These are phyloP conservation scores for Chinchilla lanigera DNA, from an alignment of 2,113 vertebrate species.

Conservation along the genomic window DNA sequence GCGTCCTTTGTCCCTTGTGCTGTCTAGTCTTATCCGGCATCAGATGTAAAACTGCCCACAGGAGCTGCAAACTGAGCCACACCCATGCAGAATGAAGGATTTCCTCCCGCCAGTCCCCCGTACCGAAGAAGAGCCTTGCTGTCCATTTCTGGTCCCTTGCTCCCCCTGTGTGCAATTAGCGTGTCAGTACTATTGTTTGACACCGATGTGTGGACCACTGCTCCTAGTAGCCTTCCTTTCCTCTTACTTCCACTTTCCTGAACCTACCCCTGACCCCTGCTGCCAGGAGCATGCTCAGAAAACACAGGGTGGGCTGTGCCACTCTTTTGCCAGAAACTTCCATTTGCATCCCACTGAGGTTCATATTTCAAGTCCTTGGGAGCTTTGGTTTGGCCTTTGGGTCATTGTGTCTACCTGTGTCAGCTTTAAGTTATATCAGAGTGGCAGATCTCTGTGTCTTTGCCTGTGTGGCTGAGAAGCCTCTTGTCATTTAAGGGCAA, in stretches of 20 bases:
- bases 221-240: no score
- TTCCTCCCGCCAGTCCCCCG: neutral
- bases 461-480: neutral
- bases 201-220: neutral
- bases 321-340: neutral
- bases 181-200: neutral
- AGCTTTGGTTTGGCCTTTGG: neutral
- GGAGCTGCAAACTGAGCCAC: neutral
- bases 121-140: neutral
- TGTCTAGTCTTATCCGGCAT: neutral
- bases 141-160: neutral
- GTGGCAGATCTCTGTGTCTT: neutral
- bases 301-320: neutral
- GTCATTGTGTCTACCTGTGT: fast-evolving
- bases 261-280: no score
- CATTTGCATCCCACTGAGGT: neutral
- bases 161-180: fast-evolving
- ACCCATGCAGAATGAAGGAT: neutral
- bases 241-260: neutral
- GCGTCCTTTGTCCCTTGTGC: neutral
- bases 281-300: neutral
- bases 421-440: neutral
- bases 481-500: neutral
- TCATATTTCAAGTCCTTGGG: neutral
- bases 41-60: neutral